These are phyloP conservation scores for Eublepharis macularius DNA, from an alignment of 2,113 vertebrate genomes.

Conservation along the genomic window DNA sequence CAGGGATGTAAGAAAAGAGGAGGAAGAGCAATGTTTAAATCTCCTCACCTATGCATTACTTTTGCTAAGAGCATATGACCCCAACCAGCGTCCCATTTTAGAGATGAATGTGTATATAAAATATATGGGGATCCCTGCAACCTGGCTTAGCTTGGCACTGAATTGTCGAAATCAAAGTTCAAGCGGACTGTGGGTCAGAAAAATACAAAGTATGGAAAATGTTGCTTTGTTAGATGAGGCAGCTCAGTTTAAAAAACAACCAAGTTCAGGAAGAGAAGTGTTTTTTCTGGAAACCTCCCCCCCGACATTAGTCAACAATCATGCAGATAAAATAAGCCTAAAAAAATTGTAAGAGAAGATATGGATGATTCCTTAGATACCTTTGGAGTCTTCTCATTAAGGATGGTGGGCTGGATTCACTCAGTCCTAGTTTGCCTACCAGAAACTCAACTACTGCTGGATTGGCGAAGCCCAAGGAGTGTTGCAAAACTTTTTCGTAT, in stretches of 20 bases:
- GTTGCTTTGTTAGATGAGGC: rapidly evolving
- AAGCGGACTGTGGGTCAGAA: not conserved
- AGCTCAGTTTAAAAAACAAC: not conserved
- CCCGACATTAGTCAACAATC: not conserved
- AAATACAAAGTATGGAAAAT: not conserved
- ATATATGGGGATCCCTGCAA: too few species aligned
- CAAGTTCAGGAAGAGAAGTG: conserved; percentile 4
- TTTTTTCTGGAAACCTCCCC: not conserved
- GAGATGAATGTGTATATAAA: too few species aligned
- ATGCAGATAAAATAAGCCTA: not conserved
- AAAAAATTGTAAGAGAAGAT: not conserved
- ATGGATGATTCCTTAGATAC: conserved; percentile 67
- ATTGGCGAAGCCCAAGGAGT: conserved; percentile 91
- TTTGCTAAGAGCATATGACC: too few species aligned
- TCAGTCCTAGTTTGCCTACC: conserved; percentile 88
- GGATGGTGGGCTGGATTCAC: conserved; percentile 90
- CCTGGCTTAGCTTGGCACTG: too few species aligned
- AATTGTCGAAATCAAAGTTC: not conserved
- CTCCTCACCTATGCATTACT: too few species aligned
- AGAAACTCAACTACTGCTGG: conserved; percentile 93
- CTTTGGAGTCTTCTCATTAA: conserved; percentile 96
- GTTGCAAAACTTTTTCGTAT: conserved; percentile 84
- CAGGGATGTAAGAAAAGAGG: too few species aligned
- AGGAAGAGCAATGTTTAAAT: too few species aligned
- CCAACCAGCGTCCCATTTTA: too few species aligned